phyloP scores from a whole-genome alignment of 2,113 vertebrate species.

The human (Homo sapiens) region DNA sequence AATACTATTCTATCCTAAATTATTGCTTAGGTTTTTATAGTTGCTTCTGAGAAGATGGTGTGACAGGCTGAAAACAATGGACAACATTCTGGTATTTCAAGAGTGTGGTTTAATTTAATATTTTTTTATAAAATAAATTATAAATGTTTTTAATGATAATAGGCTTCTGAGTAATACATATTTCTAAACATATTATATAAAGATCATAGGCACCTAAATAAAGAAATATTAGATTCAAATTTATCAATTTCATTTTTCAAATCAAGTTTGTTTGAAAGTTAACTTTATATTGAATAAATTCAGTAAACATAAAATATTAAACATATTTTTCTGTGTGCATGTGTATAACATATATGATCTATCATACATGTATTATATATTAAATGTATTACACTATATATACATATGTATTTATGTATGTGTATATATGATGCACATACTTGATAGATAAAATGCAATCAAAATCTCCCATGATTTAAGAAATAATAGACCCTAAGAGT shows the following conservation, averaged over 20 bases:
- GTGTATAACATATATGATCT: background rate
- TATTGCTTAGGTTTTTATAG: slow-evolving; percentile 11
- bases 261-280: background rate
- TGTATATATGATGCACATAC: background rate
- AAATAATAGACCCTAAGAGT: background rate
- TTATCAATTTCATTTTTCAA: background rate
- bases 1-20: background rate
- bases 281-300: background rate
- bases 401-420: background rate
- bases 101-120: background rate
- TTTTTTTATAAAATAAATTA: background rate
- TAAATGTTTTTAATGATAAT: background rate
- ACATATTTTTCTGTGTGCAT: background rate
- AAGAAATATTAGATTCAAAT: background rate
- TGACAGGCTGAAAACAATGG: background rate
- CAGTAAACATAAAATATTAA: background rate
- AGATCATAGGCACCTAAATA: background rate
- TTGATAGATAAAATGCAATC: background rate
- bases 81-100: background rate
- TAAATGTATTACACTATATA: background rate
- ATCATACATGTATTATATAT: background rate
- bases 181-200: background rate
- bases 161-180: background rate
- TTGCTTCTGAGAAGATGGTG: background rate
- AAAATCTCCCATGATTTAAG: background rate